phyloP scores from a whole-genome alignment of 2,888 invertebrate genomes.

The Platycnemis pennipes region DNA sequence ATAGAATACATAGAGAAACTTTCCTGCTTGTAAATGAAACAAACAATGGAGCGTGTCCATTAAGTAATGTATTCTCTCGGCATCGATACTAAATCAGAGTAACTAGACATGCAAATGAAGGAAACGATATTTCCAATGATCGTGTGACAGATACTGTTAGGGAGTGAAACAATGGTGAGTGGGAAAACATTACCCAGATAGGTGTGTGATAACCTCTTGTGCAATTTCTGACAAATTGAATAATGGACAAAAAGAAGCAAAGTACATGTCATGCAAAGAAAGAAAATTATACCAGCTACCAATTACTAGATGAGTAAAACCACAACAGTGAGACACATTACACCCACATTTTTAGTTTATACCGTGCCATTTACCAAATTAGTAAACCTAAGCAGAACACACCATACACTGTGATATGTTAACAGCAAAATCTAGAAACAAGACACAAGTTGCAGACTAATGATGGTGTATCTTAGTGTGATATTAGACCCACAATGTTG shows the following conservation, averaged over 20 bases:
- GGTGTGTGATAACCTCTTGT: neutral
- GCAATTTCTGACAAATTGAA: neutral
- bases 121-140: neutral
- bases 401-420: neutral
- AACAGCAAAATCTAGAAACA: constrained; percentile 56
- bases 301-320: neutral
- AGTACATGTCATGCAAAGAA: neutral
- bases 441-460: constrained; percentile 36
- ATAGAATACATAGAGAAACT: no score
- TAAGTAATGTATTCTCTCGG: no score
- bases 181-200: neutral
- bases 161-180: neutral
- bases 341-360: neutral
- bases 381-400: constrained; percentile 41
- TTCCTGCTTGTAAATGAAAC: no score
- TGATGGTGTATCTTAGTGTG: constrained; percentile 1
- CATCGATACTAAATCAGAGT: no score
- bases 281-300: neutral
- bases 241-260: neutral
- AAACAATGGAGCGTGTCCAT: no score
- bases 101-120: no score
- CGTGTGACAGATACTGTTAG: neutral
- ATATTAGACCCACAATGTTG: constrained; percentile 6
- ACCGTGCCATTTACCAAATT: neutral
- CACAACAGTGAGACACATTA: neutral